These are phyloP conservation scores for Platycercus adscitus DNA, from an alignment of 2,113 vertebrate genomes.

Conservation along the genomic window DNA sequence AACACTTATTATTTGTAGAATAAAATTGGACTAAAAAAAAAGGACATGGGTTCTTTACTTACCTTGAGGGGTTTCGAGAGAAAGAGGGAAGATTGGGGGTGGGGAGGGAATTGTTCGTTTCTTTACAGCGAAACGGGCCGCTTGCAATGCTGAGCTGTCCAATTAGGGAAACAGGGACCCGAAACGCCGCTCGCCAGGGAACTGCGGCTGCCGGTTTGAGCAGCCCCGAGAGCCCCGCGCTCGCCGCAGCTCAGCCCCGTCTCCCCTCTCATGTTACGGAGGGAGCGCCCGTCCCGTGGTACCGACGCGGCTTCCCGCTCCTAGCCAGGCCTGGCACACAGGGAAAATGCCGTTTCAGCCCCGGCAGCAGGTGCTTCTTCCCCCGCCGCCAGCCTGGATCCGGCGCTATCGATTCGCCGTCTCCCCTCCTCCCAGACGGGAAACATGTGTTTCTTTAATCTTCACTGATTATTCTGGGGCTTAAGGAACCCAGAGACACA, in stretches of 20 bases:
- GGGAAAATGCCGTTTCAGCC: conserved; percentile 14
- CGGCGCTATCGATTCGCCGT: not conserved
- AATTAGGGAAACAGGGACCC: not conserved
- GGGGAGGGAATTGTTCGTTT: not conserved
- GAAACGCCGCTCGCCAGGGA: accelerated
- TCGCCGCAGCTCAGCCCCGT: not conserved
- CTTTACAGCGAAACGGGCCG: not conserved
- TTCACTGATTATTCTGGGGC: conserved; percentile 19
- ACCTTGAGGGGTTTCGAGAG: not conserved
- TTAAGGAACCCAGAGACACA: conserved; percentile 50
- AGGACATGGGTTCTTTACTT: not conserved
- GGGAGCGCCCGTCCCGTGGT: not conserved
- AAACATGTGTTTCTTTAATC: conserved; percentile 29
- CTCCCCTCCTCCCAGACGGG: not conserved
- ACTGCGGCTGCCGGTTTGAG: not conserved
- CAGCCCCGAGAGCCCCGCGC: not conserved
- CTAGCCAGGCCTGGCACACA: not conserved
- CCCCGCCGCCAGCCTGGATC: not conserved
- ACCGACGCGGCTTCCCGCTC: too few species aligned
- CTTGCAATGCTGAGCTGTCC: not conserved
- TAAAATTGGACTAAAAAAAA: conserved; percentile 67
- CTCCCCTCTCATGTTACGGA: too few species aligned
- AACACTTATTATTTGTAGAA: conserved; percentile 77
- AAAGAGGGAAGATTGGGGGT: too few species aligned
- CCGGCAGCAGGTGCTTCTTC: not conserved